Evolutionary conservation across 1,140 invertebrate genomes (phyloP), one percentile per base, ranked within the genome.

Genomic region (Tetragonula clypearis): DNA sequence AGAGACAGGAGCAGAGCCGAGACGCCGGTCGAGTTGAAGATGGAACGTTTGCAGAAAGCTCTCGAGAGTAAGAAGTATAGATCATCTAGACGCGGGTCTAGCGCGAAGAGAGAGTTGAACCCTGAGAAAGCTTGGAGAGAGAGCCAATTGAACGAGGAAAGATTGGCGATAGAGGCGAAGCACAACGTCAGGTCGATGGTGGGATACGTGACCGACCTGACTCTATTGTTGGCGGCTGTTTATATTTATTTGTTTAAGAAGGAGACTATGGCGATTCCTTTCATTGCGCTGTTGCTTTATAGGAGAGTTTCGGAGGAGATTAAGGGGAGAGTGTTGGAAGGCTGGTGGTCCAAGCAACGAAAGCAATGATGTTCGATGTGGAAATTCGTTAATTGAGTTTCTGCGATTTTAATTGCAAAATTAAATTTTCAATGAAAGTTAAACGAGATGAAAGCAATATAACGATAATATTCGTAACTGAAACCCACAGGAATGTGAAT

Each of bases 241-340:
- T 95, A 95, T 76, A 95, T 98, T 62, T 98, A 98, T 92, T 92
- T 97, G 19, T 98, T 97, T 90, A 97, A 97, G 90, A 97, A 97
- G 89, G 97, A 97, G 92, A 95, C 96, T 77, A 94, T 98, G 30
- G 97, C 97, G 2, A 95, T 98, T 83, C 97, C 97, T 35, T 96
- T 98, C 86, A 95, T 98, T 78, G 95, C 96, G 14, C 94, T 98
- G 1, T 96, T 98, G 90, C 96, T 98, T 73, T 98, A 97, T 91
- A 95, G 97, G 79, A 97, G 97, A 91, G 90, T 98, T 58, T 96
- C 97, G 89, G 96, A 97, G 87, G 96, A 93, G 65, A 82, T 94
- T n/a, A 73, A 83, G 9, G 86, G 82, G 6, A 88, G 91, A 78
- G 90, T 91, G 23, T 66, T 93, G 41, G 91, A 92, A 9, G 85